Base-by-base conservation (phyloP, 23 tunicate species). In the Ciona savignyi region DNA sequence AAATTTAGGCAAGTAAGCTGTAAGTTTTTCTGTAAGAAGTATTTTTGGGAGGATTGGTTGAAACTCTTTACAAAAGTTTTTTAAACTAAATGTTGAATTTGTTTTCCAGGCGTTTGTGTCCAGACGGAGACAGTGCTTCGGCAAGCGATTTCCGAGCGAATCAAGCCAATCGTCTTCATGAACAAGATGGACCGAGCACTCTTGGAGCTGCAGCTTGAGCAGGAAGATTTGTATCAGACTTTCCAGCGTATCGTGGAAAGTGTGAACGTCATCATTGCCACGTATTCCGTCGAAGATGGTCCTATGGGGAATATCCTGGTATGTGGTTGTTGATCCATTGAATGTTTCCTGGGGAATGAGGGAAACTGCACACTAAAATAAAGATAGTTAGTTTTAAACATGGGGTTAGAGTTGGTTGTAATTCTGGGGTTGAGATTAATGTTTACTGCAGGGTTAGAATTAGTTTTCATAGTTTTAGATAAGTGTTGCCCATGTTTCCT, bases 121-220 rank as follows among this genome's bases (percentile, higher is more conserved):
- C 98, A 92, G 67, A 92, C 98, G 27, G 98, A 92, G 35, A 92
- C 98, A 35, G 98, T 92, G 33, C 73, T 92, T 49, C 98, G 98
- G 2, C 98, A 92, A 63, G 98, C 98, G 2, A 92, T 92, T 73
- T 83, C 92, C 0, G 98, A 92, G 65, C 74, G 93, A 24, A 92
- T 92, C 72, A 85, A 76, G 93, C 98, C 98, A 0, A 85, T 92
- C 66, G 86, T 92, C 26, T 92, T 92, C 81, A 92, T 92, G 98
- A 92, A 92, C 84, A 92, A 92, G 76, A 92, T 92, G 98, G 98
- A 92, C 82, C 87, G 98, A 3, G 98, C 98, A 51, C 70, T 92
- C 70, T 77, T 92, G 1, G 98, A 92, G 66, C 77, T 92, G 26
- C 98, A 92, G 60, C 72, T 85, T 29, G 98, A 92, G 0, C 29